Base-by-base conservation (phyloP, 92 coral and sea anemone species). In the Zoanthus gigantus region DNA sequence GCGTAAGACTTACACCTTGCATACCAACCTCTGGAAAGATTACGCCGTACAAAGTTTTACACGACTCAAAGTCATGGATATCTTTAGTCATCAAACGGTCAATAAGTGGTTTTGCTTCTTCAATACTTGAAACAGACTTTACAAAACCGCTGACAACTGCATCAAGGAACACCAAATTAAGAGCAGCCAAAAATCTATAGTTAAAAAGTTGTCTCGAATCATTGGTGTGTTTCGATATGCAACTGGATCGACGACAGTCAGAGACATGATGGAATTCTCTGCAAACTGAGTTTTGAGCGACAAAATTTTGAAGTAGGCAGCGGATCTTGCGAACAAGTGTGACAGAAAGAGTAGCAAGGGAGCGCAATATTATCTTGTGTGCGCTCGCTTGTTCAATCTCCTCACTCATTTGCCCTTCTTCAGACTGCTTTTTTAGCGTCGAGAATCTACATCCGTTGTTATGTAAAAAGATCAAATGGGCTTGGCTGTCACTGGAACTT, bases 91-190 rank as follows among this genome's bases (percentile, higher is more conserved):
- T 60, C 58, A 79, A 47, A 44, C 60, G 57, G 28, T 14, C 30
- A 79, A 16, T 79, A 50, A 42, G 72, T n/a, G 58, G 23, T n/a
- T 66, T 63, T n/a, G 34, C 74, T 65, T 79, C 84, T 65, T 44
- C 44, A 44, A 65, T 37, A 50, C 13, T 65, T 63, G 57, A 48
- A 42, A 65, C 58, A 29, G 73, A 63, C 16, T 44, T 29, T 12
- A 78, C 85, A 74, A 83, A 86, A 60, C 58, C 77, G 61, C 79
- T 83, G 12, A 92, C 87, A 31, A 74, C 91, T 50, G 91, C 92
- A 61, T 96, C 98, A 58, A 96, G 60, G 76, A 83, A 71, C 7
- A 90, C 84, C 48, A 88, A 80, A 63, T 92, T 80, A 68, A 90
- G 84, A 72, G 91, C 76, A n/a, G 93, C 87, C 1, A 61, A 57